Evolutionary conservation across 2,888 invertebrate species (phyloP), one percentile per base, ranked within the genome.

Genomic region (Choreutis nemorana): DNA sequence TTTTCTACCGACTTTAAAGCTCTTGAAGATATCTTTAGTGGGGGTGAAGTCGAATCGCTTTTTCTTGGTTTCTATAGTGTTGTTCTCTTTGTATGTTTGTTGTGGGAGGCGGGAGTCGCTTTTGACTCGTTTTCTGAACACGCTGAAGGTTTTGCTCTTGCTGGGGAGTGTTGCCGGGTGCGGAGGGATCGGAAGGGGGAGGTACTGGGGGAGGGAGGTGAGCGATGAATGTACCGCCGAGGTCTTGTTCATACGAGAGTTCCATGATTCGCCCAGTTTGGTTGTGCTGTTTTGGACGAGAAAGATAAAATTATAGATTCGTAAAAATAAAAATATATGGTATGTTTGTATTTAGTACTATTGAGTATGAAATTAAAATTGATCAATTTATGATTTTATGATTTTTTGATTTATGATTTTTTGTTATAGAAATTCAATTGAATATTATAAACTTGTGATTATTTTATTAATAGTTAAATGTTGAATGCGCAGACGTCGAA

Each of bases 31-130:
- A 39, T 78, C 73, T 1, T 67, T 54, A 0, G 75, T 61, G 1
- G 80, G 78, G 0, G 80, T 59, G 55, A 79, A 73, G 51, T 79
- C 79, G 49, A 80, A 80, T 24, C 64, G 64, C 43, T 79, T 79
- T 54, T 80, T 80, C 35, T 78, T 77, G 0, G 70, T 62, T 18
- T 71, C 72, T 3, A 64, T 58, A 40, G 70, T 65, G 34, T 61
- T 63, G 40, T 60, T 58, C 21, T 65, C 75, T 34, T 72, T 71
- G n/a, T 61, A 39, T 0, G 53, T 50, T 0, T 67, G 62, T 34
- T 50, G 50, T 13, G 49, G 44, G 33, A 66, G 38, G 37, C 75
- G 70, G 1, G 79, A 77, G 46, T 80, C 80, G 53, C 79, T 79
- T 53, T 79, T 79, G 37, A 80, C 62, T 30, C 80, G 59, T 55